Evolutionary conservation across 2,888 invertebrate genomes (phyloP).

Genomic region (Melitaea athalia): DNA sequence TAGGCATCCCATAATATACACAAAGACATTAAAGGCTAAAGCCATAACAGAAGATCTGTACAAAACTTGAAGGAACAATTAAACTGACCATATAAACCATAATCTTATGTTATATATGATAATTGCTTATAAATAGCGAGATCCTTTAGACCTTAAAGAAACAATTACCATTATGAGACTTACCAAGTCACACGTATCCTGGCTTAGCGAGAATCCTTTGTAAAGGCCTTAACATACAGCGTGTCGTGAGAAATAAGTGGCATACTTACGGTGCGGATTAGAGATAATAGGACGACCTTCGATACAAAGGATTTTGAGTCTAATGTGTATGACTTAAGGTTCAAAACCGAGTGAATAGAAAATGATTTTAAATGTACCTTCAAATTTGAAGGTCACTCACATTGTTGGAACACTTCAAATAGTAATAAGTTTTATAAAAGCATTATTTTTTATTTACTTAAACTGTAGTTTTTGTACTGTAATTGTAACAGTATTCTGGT

Average conservation of each 20-base stretch:
- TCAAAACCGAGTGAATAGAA: not conserved
- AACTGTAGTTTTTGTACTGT: not conserved
- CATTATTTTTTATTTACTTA: not conserved
- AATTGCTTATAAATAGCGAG: constrained; percentile 9
- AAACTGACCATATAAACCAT: constrained; percentile 2
- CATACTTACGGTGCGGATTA: constrained; percentile 41
- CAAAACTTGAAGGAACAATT: not conserved
- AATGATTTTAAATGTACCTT: not conserved
- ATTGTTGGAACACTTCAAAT: no score
- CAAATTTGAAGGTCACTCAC: constrained; percentile 5
- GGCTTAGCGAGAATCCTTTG: constrained; percentile 35
- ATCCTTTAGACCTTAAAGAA: constrained; percentile 17
- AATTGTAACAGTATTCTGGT: no score
- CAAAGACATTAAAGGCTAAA: not conserved
- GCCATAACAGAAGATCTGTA: not conserved
- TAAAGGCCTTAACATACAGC: constrained; percentile 34
- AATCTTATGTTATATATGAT: constrained; percentile 7
- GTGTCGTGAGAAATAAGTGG: constrained; percentile 38
- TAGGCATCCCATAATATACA: not conserved
- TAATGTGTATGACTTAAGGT: constrained; percentile 8
- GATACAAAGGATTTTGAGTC: constrained; percentile 11
- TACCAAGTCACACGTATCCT: constrained; percentile 21
- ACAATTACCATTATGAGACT: constrained; percentile 14
- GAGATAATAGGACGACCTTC: constrained; percentile 34
- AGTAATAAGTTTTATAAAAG: no score